Percentiles rank a stretch among this genome's conserved stretches.
phyloP scores from a whole-genome alignment of 2,888 invertebrate genomes.

The Agapostemon virescens region DNA sequence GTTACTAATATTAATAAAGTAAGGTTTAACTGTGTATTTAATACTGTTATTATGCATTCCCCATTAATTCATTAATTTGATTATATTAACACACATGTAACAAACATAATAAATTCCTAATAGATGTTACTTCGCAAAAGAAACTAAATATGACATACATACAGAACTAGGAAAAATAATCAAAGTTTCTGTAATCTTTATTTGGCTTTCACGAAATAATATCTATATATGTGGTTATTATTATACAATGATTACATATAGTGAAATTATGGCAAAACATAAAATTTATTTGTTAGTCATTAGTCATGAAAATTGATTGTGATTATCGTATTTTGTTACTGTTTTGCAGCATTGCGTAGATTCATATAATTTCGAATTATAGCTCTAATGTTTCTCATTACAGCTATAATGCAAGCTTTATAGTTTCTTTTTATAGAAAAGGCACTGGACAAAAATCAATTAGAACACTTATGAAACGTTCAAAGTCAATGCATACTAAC shows the following conservation, averaged over 20 bases:
- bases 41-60: constrained; percentile 32
- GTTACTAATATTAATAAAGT: constrained; percentile 16
- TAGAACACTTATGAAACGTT: constrained; percentile 32
- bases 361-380: constrained; percentile 39
- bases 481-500: constrained; percentile 71
- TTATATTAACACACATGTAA: constrained; percentile 28
- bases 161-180: no score
- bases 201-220: constrained; percentile 46
- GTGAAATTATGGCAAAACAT: constrained; percentile 44
- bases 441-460: constrained; percentile 55
- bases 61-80: constrained; percentile 34
- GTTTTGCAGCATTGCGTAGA: constrained; percentile 47
- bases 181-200: constrained; percentile 12
- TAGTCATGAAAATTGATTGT: constrained; percentile 40
- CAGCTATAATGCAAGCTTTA: constrained; percentile 56
- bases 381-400: constrained; percentile 41
- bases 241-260: constrained; percentile 38
- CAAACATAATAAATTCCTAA: constrained; percentile 25
- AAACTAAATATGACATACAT: constrained; percentile 8
- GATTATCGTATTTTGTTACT: constrained; percentile 47
- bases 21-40: constrained; percentile 29
- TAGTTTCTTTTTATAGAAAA: constrained; percentile 51
- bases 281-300: constrained; percentile 50
- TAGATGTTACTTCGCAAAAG: constrained; percentile 51
- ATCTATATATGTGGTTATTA: constrained; percentile 37